phyloP scores from a whole-genome alignment of 2,113 vertebrate genomes.

The Phyllostomus discolor region DNA sequence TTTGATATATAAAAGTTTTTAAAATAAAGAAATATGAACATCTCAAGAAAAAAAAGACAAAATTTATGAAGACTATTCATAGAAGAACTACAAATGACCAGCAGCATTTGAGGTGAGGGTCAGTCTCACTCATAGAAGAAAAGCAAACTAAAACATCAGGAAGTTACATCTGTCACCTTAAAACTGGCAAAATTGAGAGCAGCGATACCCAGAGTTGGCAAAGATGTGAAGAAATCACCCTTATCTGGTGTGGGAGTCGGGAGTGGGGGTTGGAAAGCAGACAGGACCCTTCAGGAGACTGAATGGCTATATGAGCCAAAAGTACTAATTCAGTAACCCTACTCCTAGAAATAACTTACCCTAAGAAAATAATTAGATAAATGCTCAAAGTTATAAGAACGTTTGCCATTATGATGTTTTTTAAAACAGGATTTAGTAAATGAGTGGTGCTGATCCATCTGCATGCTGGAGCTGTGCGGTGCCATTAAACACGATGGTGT shows the following conservation, averaged over 20 bases:
- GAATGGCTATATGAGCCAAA: not conserved
- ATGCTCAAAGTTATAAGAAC: not conserved
- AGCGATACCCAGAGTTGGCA: not conserved
- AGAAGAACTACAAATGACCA: not conserved
- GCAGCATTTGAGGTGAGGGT: not conserved
- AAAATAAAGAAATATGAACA: slow-evolving; percentile 44
- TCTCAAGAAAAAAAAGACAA: not conserved
- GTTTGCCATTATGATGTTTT: not conserved
- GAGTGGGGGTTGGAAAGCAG: not conserved
- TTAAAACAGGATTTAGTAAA: not conserved
- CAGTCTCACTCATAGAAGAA: not conserved
- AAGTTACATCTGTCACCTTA: not conserved
- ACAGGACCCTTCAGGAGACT: not conserved
- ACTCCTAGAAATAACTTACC: not conserved
- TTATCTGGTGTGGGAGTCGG: not conserved
- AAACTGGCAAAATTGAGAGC: not conserved
- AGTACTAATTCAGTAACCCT: not conserved
- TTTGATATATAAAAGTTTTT: not conserved
- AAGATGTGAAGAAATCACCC: not conserved
- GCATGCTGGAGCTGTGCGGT: not conserved
- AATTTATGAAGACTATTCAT: not conserved
- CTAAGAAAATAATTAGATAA: not conserved
- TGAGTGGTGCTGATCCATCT: not conserved
- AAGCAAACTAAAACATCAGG: not conserved
- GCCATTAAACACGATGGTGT: not conserved